phyloP scores from a whole-genome alignment of 1,140 invertebrate genomes.

The Calephelis nemesis region DNA sequence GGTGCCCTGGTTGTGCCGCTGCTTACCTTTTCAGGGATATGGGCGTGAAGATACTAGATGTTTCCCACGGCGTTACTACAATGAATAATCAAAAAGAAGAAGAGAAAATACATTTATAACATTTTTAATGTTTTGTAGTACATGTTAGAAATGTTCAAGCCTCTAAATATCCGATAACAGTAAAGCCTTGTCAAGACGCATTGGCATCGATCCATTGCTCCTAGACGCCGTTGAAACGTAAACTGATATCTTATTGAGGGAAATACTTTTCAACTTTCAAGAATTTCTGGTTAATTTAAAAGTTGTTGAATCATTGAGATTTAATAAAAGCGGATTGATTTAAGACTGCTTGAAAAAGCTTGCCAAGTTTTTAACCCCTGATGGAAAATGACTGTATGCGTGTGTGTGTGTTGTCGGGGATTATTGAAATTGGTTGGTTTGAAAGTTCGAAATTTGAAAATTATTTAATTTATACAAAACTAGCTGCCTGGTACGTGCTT shows the following conservation, averaged over 20 bases:
- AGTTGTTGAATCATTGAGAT: not conserved
- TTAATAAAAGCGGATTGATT: not conserved
- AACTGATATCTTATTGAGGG: constrained; percentile 25
- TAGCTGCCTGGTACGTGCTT: no score
- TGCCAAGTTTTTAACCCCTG: not conserved
- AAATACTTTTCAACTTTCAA: not conserved
- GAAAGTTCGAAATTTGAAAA: no score
- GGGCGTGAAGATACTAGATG: no score
- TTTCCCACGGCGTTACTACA: no score
- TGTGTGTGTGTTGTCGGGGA: no score
- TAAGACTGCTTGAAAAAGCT: not conserved
- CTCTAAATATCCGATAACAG: constrained; percentile 20
- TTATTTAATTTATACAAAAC: no score
- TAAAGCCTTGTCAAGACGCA: constrained; percentile 27
- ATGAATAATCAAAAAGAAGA: no score
- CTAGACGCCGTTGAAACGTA: constrained; percentile 16
- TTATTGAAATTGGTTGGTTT: no score
- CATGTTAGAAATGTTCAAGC: not conserved
- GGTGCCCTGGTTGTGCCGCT: no score
- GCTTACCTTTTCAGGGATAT: no score
- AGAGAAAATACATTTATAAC: no score
- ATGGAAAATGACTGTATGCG: not conserved
- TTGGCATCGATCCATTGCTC: constrained; percentile 33
- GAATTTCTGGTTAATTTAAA: not conserved
- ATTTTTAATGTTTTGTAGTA: not conserved